A percentile compares a stretch with the other conserved stretches of the same genome.
Evolutionary conservation across 2,113 vertebrate species (phyloP).

Genomic region (human): DNA sequence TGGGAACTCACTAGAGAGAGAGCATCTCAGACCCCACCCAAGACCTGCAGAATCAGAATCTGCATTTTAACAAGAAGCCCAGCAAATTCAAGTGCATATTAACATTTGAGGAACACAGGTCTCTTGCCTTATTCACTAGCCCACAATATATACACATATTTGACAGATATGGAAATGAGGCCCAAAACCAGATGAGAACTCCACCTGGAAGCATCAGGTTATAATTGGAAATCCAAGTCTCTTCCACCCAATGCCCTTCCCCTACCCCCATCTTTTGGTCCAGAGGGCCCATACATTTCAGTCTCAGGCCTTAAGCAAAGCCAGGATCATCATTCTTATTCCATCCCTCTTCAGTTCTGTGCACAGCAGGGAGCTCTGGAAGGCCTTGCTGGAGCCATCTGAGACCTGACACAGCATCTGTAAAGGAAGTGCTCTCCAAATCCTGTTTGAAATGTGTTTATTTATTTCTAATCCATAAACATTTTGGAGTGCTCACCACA

Average conservation of each 20-base stretch:
- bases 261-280: not conserved
- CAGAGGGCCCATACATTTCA: not conserved
- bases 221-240: not conserved
- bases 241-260: not conserved
- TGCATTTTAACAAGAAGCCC: not conserved
- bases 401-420: constrained; percentile 22
- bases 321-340: not conserved
- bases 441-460: constrained; percentile 68
- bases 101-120: not conserved
- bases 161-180: not conserved
- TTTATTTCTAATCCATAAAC: constrained; percentile 69
- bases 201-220: not conserved
- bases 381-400: not conserved
- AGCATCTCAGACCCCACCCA: not conserved
- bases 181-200: not conserved
- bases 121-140: not conserved
- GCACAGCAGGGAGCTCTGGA: not conserved
- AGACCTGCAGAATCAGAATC: not conserved
- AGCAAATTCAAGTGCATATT: not conserved
- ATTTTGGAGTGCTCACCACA: constrained; percentile 62
- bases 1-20: not conserved
- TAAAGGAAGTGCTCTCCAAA: constrained; percentile 64
- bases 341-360: not conserved
- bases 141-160: not conserved
- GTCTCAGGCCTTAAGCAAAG: not conserved